Conservation (phyloP, 2,113 vertebrate genomes). For the Solea solea region DNA sequence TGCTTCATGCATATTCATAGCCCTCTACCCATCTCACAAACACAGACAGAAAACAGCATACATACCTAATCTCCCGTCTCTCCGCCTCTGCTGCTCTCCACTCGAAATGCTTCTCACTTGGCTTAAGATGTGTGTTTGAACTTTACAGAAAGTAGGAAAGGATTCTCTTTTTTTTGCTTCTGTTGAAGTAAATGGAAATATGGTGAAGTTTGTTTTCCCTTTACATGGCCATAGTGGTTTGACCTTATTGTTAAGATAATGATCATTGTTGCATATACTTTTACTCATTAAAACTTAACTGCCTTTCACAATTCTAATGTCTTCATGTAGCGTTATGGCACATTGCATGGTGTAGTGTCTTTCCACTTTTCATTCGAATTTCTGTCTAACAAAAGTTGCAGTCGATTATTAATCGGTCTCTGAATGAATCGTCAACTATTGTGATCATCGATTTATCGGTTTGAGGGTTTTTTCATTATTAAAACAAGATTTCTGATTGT, state of each 20-base stretch:
- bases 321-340: too few species aligned
- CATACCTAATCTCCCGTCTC: constrained; percentile 30
- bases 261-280: not conserved
- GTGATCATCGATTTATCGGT: too few species aligned
- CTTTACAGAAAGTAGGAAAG: constrained; percentile 54
- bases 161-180: constrained; percentile 55
- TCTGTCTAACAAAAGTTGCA: too few species aligned
- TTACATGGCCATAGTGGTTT: constrained; percentile 1
- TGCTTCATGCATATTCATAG: constrained; percentile 83
- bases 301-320: not conserved
- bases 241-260: constrained; percentile 16
- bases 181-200: constrained; percentile 15
- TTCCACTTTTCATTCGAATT: too few species aligned
- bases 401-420: too few species aligned
- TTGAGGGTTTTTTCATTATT: too few species aligned
- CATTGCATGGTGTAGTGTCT: too few species aligned
- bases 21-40: constrained; percentile 59
- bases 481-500: too few species aligned
- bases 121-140: constrained; percentile 63
- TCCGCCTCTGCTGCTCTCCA: constrained; percentile 20
- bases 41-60: constrained; percentile 42
- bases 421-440: too few species aligned
- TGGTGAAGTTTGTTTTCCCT: not conserved
- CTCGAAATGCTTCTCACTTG: constrained; percentile 32
- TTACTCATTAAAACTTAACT: not conserved